These are phyloP conservation scores for Aurelia coerulea DNA, from an alignment of 30 jellyfish, hydroid and myxozoan species.

Conservation along the genomic window DNA sequence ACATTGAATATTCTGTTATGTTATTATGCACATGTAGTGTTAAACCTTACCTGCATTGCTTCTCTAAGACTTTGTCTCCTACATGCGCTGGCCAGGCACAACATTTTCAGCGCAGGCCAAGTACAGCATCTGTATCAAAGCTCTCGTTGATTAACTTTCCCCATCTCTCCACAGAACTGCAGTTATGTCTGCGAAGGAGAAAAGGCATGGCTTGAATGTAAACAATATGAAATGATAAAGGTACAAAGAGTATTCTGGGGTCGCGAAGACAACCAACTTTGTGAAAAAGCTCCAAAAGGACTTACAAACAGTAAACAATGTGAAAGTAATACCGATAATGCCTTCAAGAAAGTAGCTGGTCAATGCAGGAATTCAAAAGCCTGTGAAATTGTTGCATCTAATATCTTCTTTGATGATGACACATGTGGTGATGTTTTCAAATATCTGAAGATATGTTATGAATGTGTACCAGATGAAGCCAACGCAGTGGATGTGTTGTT, in stretches of 20 bases:
- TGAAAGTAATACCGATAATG: slow-evolving; percentile 87
- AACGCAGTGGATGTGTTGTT: slow-evolving; percentile 91
- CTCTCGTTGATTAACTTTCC: too few relatives aligned
- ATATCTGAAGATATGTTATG: slow-evolving; percentile 95
- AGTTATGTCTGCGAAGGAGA: slow-evolving; percentile 99
- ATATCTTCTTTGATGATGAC: slow-evolving; percentile 98
- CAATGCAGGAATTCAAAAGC: slow-evolving; percentile 90
- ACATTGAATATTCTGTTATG: too few relatives aligned
- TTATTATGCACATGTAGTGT: too few relatives aligned
- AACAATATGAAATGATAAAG: slow-evolving; percentile 89
- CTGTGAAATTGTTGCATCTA: slow-evolving; percentile 98
- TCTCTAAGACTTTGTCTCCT: too few relatives aligned
- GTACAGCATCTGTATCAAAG: too few relatives aligned
- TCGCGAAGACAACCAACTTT: slow-evolving; percentile 93
- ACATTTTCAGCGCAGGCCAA: too few relatives aligned
- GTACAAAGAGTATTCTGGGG: slow-evolving; percentile 99
- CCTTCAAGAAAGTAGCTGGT: slow-evolving; percentile 91
- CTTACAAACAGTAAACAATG: slow-evolving; percentile 75
- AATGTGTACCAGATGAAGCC: slow-evolving; percentile 97
- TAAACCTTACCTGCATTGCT: too few relatives aligned
- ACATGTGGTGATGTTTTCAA: slow-evolving; percentile 90
- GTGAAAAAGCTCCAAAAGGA: slow-evolving; percentile 95
- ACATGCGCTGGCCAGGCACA: too few relatives aligned
- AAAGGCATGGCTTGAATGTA: slow-evolving; percentile 99
- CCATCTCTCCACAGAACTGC: slow-evolving; percentile 83